Conservation (phyloP, 2,888 invertebrate species). For the Eurois occulta region DNA sequence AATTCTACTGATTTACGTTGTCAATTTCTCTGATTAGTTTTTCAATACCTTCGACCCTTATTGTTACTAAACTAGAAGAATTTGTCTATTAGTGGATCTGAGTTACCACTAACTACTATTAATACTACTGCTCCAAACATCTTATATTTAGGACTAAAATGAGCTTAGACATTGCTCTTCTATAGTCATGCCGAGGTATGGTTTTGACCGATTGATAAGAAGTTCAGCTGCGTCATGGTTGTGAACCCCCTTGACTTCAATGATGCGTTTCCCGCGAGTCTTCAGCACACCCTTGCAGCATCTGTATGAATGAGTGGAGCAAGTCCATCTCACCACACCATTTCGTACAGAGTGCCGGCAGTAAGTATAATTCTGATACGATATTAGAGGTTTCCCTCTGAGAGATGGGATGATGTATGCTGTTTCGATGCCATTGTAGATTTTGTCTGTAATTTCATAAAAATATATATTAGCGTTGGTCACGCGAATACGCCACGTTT, state of each 20-base stretch:
- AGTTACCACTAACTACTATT: background rate
- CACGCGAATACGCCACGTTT: background rate
- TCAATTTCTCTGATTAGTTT: background rate
- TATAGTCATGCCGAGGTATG: constrained; percentile 34
- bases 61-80: background rate
- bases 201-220: constrained; percentile 76
- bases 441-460: constrained; percentile 46
- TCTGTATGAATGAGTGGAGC: constrained; percentile 87
- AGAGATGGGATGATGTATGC: constrained; percentile 85
- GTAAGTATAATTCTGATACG: constrained; percentile 84
- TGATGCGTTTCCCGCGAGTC: constrained; percentile 80
- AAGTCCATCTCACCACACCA: constrained; percentile 83
- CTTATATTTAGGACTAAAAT: background rate
- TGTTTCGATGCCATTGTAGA: constrained; percentile 60
- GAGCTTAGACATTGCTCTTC: constrained; percentile 3
- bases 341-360: constrained; percentile 83
- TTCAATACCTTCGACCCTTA: background rate
- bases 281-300: constrained; percentile 87
- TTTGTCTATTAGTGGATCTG: background rate
- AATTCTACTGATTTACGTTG: background rate
- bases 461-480: constrained; percentile 32
- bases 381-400: constrained; percentile 82
- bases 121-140: background rate
- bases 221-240: constrained; percentile 85
- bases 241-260: constrained; percentile 82